Conservation (phyloP, 2,797 vertebrate species). For the Buceros bicornis region DNA sequence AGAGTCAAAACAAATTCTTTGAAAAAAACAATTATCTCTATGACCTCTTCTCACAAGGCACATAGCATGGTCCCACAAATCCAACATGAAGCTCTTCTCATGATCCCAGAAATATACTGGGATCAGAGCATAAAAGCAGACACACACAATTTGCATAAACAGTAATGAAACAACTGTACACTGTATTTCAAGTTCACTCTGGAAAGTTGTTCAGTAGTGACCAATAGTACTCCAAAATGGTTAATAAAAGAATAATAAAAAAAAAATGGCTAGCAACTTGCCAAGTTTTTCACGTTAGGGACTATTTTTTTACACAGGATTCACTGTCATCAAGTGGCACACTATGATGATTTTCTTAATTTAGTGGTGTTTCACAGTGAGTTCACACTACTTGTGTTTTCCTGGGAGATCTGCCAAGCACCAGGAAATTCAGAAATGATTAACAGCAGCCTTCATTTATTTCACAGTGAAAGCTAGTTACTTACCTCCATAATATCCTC, state of each 20-base stretch:
- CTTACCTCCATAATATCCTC: constrained; percentile 96
- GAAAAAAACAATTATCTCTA: neutral
- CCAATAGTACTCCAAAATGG: neutral
- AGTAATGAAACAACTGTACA: neutral
- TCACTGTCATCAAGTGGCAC: neutral
- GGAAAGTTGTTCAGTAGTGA: neutral
- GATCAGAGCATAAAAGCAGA: neutral
- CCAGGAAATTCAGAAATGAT: neutral
- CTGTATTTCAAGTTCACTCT: neutral
- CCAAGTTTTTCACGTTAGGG: neutral
- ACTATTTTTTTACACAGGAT: neutral
- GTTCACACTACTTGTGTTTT: neutral
- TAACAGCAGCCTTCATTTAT: neutral
- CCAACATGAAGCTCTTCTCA: neutral
- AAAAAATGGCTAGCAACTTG: neutral
- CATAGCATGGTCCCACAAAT: neutral
- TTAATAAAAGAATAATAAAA: neutral
- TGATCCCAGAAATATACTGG: neutral
- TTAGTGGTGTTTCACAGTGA: neutral
- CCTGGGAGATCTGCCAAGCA: neutral
- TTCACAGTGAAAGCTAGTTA: neutral
- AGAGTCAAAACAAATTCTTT: neutral
- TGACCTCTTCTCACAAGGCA: neutral
- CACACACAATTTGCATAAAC: neutral
- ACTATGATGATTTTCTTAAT: neutral